phyloP scores from a whole-genome alignment of 2,797 vertebrate genomes.

The Enteromius afrohamiltoni region DNA sequence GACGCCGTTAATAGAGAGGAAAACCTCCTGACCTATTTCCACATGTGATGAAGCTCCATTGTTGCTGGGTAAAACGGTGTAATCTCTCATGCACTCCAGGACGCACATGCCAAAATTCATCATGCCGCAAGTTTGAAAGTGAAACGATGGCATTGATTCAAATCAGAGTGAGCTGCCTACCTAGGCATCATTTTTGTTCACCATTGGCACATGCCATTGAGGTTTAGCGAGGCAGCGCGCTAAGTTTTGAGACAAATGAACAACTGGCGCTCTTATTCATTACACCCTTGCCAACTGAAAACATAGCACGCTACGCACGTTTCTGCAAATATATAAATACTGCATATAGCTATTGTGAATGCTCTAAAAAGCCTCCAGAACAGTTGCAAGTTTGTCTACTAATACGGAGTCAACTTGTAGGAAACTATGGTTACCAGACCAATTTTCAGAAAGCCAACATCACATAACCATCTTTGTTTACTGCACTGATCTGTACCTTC shows the following conservation, averaged over 20 bases:
- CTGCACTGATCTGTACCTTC: slow-evolving; percentile 80
- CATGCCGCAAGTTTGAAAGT: background rate
- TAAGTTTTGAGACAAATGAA: background rate
- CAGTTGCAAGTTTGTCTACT: background rate
- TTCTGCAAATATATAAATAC: background rate
- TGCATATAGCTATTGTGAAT: background rate
- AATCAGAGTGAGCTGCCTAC: background rate
- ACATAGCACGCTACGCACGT: background rate
- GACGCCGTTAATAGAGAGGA: slow-evolving; percentile 44
- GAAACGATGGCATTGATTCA: background rate
- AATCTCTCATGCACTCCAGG: background rate
- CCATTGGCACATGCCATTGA: background rate
- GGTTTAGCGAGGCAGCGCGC: background rate
- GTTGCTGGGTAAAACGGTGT: slow-evolving; percentile 62
- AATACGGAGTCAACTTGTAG: background rate
- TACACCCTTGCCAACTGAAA: background rate
- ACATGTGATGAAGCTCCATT: slow-evolving; percentile 54
- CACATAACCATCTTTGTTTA: background rate
- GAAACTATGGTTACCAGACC: background rate
- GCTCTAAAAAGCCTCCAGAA: background rate
- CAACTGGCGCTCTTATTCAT: background rate
- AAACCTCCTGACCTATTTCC: slow-evolving; percentile 73
- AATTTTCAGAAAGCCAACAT: background rate
- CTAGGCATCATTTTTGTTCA: background rate
- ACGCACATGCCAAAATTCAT: slow-evolving; percentile 1